A percentile compares a stretch with the other conserved stretches of the same genome.
Evolutionary conservation across 2,797 vertebrate genomes (phyloP).

Genomic region (Dromococcyx pavoninus): DNA sequence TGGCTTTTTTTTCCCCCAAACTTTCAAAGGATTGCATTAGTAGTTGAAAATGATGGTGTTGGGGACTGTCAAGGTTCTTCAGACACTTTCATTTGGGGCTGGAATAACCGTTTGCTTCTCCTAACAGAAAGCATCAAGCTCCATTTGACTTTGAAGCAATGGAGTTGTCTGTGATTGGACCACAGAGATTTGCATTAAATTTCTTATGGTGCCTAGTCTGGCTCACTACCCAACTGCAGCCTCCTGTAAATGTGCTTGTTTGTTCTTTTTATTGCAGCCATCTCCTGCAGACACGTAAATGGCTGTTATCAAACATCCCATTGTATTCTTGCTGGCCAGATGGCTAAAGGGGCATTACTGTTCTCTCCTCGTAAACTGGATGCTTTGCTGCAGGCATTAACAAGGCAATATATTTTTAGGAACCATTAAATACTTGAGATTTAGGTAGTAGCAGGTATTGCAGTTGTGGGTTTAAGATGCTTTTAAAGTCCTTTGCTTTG

Average conservation of each 20-base stretch:
- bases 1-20: background rate
- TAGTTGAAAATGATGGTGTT: background rate
- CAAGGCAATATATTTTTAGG: constrained; percentile 64
- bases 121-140: background rate
- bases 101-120: background rate
- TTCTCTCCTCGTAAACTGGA: constrained; percentile 50
- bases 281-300: constrained; percentile 54
- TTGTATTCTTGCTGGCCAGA: constrained; percentile 69
- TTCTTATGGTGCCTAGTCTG: background rate
- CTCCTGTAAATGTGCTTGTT: constrained; percentile 56
- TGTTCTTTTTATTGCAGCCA: constrained; percentile 62
- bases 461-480: background rate
- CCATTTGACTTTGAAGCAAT: constrained; percentile 49
- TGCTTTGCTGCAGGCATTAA: constrained; percentile 67
- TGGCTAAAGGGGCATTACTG: constrained; percentile 68
- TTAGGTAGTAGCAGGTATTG: constrained; percentile 58
- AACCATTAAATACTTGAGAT: constrained; percentile 68
- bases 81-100: background rate
- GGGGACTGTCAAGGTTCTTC: background rate
- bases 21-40: background rate
- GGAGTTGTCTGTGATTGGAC: constrained; percentile 4
- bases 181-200: constrained; percentile 2
- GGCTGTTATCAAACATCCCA: constrained; percentile 50
- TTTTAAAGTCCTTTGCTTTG: constrained; percentile 48
- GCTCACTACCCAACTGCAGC: background rate